Percentiles rank a stretch among this genome's conserved stretches.
Evolutionary conservation across 1,140 invertebrate genomes (phyloP).

Genomic region (Conopomorpha cramerella): DNA sequence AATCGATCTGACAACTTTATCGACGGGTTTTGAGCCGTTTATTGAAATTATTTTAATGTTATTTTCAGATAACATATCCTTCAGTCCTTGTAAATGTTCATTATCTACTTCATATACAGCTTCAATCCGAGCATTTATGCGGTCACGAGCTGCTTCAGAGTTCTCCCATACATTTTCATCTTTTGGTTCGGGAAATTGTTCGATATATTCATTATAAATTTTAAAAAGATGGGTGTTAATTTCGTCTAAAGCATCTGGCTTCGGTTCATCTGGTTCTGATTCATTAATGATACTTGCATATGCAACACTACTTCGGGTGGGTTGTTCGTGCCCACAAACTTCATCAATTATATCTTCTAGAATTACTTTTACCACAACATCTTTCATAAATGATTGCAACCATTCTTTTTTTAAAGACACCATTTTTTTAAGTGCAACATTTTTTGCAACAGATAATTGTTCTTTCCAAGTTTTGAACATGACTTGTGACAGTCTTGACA

Average conservation of each 20-base stretch:
- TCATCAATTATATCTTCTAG: conserved; percentile 29
- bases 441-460: conserved; percentile 26
- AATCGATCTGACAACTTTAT: conserved; percentile 31
- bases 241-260: too few species aligned
- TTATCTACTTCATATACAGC: conserved; percentile 39
- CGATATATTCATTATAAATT: conserved; percentile 28
- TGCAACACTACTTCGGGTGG: conserved; percentile 8
- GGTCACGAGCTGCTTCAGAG: conserved; percentile 34
- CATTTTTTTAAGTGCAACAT: conserved; percentile 18
- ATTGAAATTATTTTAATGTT: conserved; percentile 49
- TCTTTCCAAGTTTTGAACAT: conserved; percentile 45
- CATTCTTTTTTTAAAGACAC: conserved; percentile 20
- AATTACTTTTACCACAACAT: conserved; percentile 26
- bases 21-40: conserved; percentile 24
- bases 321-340: conserved; percentile 6
- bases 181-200: conserved; percentile 42
- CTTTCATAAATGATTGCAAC: conserved; percentile 26
- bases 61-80: conserved; percentile 30
- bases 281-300: conserved; percentile 33
- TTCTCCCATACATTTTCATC: conserved; percentile 51
- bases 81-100: conserved; percentile 37
- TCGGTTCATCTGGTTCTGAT: conserved; percentile 25
- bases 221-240: conserved; percentile 33
- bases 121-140: conserved; percentile 44
- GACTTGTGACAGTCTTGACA: conserved; percentile 28